Evolutionary conservation across 2,888 invertebrate genomes (phyloP).

Genomic region (Megastigmus dorsalis): DNA sequence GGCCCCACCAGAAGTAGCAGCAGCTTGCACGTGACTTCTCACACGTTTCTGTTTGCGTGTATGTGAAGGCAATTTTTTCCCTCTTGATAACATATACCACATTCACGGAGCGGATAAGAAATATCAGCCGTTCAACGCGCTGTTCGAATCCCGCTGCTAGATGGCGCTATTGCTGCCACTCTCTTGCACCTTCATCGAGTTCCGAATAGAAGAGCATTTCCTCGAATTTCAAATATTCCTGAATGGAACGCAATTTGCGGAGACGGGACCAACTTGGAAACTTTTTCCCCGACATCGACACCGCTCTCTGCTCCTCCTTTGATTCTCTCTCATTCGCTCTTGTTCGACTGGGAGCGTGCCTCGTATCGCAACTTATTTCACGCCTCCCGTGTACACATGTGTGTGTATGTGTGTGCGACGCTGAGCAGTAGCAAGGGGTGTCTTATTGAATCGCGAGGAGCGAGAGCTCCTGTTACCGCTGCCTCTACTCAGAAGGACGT

Average conservation of each 20-base stretch:
- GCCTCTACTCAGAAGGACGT: not conserved
- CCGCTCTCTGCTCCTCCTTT: slow-evolving; percentile 13
- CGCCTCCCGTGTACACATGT: too few relatives aligned
- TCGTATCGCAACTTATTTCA: slow-evolving; percentile 47
- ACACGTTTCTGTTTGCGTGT: too few relatives aligned
- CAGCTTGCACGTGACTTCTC: too few relatives aligned
- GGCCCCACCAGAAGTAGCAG: too few relatives aligned
- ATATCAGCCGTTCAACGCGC: too few relatives aligned
- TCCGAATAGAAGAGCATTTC: slow-evolving; percentile 65
- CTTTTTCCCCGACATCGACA: slow-evolving; percentile 50
- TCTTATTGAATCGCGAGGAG: slow-evolving; percentile 42
- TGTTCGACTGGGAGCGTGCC: slow-evolving; percentile 13
- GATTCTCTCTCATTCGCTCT: not conserved
- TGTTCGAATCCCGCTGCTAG: too few relatives aligned
- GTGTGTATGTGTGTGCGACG: too few relatives aligned
- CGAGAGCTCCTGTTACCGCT: not conserved
- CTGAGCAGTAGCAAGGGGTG: not conserved
- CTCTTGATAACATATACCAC: too few relatives aligned
- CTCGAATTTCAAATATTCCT: slow-evolving; percentile 69
- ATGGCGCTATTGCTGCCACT: too few relatives aligned
- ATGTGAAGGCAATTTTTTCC: too few relatives aligned
- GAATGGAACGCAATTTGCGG: slow-evolving; percentile 70
- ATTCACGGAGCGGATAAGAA: too few relatives aligned
- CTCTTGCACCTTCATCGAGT: too few relatives aligned
- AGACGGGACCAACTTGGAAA: slow-evolving; percentile 56